Evolutionary conservation across 2,888 invertebrate genomes (phyloP).

Genomic region (Gerris lacustris): DNA sequence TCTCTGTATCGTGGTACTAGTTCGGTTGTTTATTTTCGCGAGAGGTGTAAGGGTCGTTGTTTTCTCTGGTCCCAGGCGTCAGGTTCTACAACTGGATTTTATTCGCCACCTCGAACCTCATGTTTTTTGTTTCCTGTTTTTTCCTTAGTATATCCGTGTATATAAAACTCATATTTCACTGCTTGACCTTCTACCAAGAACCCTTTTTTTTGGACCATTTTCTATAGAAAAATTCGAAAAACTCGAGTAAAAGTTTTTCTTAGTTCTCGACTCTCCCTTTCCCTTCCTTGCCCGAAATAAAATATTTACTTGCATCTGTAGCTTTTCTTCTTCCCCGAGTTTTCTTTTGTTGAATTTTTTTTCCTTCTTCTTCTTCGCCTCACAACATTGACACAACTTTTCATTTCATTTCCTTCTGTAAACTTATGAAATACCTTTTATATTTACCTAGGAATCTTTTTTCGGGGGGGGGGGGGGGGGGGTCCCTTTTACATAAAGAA

Average conservation of each 20-base stretch:
- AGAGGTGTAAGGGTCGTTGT: too few species aligned
- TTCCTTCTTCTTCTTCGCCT: neutral
- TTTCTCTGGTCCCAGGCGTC: too few species aligned
- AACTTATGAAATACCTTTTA: too few species aligned
- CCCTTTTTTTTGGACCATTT: neutral
- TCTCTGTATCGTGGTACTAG: too few species aligned
- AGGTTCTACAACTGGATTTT: too few species aligned
- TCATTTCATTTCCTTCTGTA: neutral
- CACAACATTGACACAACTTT: neutral
- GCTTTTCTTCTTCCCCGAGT: neutral
- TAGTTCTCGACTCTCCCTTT: too few species aligned
- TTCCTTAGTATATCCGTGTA: neutral
- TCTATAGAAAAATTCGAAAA: neutral
- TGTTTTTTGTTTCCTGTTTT: too few species aligned
- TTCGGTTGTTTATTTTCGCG: too few species aligned
- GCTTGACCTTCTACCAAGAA: neutral
- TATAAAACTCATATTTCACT: conserved; percentile 5
- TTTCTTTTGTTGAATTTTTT: neutral
- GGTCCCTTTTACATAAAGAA: too few species aligned
- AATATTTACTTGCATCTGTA: conserved; percentile 1
- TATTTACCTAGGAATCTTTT: too few species aligned
- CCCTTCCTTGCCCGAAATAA: neutral
- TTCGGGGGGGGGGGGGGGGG: too few species aligned
- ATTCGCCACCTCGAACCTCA: too few species aligned
- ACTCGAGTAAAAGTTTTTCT: neutral